A percentile compares a stretch with the other conserved stretches of the same genome.
phyloP scores from a whole-genome alignment of 2,888 invertebrate species.

The Epistrophe grossulariae region DNA sequence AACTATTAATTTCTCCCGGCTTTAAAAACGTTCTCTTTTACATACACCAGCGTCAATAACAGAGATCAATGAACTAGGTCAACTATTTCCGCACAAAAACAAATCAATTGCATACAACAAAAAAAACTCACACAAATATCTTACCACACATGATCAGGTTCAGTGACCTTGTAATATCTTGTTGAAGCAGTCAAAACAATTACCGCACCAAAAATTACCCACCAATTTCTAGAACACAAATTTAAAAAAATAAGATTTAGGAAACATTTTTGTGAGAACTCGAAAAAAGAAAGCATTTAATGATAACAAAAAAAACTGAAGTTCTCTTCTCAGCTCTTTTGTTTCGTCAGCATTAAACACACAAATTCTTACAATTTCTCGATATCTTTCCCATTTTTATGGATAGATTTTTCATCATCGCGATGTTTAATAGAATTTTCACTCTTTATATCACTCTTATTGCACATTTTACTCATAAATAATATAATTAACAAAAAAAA shows the following conservation, averaged over 20 bases:
- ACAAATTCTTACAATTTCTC: conserved; percentile 76
- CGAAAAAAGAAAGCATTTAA: background rate
- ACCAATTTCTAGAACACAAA: conserved; percentile 85
- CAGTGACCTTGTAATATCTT: conserved; percentile 94
- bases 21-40: too few relatives aligned
- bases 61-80: conserved; percentile 27
- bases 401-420: conserved; percentile 9
- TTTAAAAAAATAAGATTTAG: background rate
- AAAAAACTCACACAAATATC: conserved; percentile 77
- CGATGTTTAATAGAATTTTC: conserved; percentile 34
- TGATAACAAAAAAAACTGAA: conserved; percentile 45
- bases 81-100: conserved; percentile 6
- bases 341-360: conserved; percentile 44
- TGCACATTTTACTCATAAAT: conserved; percentile 40
- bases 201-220: conserved; percentile 88
- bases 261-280: background rate
- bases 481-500: conserved; percentile 6
- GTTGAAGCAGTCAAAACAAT: conserved; percentile 89
- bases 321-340: conserved; percentile 78
- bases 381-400: conserved; percentile 32
- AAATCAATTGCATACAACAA: background rate
- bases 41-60: background rate
- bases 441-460: conserved; percentile 47
- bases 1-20: too few relatives aligned
- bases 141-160: conserved; percentile 98